A percentile compares a stretch with the other conserved stretches of the same genome.
Evolutionary conservation across 2,888 invertebrate genomes (phyloP).

Genomic region (Drosophila acutilabella): DNA sequence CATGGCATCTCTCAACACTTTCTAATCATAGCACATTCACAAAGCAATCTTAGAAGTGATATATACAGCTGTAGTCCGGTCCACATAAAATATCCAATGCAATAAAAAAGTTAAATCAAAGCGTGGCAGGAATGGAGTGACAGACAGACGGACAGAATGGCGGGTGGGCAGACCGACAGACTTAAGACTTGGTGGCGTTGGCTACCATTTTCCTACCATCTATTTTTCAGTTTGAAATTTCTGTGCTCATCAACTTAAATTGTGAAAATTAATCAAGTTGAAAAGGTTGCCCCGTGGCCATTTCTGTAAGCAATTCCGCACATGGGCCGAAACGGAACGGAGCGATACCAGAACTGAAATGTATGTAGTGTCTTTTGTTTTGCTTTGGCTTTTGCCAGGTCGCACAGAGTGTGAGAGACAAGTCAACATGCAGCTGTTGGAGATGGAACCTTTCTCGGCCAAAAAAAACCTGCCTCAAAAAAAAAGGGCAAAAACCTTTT

Average conservation of each 20-base stretch:
- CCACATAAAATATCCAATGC: slow-evolving; percentile 32
- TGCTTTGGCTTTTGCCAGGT: slow-evolving; percentile 61
- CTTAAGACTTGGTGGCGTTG: slow-evolving; percentile 19
- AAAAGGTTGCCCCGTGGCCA: slow-evolving; percentile 65
- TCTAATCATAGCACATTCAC: slow-evolving; percentile 73
- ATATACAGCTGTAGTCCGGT: slow-evolving; percentile 27
- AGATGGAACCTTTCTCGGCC: slow-evolving; percentile 41
- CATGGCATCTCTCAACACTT: slow-evolving; percentile 15
- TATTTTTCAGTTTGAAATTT: slow-evolving; percentile 57
- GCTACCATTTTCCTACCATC: slow-evolving; percentile 13
- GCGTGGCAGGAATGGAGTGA: slow-evolving; percentile 26
- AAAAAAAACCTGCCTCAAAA: slow-evolving; percentile 10
- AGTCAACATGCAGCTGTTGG: slow-evolving; percentile 69
- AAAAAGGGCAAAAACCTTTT: slow-evolving; percentile 60
- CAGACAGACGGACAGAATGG: slow-evolving; percentile 11
- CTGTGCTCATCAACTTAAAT: slow-evolving; percentile 73
- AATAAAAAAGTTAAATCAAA: slow-evolving; percentile 58
- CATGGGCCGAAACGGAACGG: slow-evolving; percentile 27
- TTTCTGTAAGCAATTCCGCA: slow-evolving; percentile 35
- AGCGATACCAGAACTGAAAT: slow-evolving; percentile 6
- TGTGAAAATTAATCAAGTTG: slow-evolving; percentile 81
- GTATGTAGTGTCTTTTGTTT: slow-evolving; percentile 50
- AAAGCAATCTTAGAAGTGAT: slow-evolving; percentile 57
- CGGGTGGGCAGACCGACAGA: slow-evolving; percentile 12
- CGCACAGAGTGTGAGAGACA: slow-evolving; percentile 41